A percentile compares a stretch with the other conserved stretches of the same genome.
phyloP scores from a whole-genome alignment of 2,888 invertebrate genomes.

The Aphelenchoides bicaudatus region DNA sequence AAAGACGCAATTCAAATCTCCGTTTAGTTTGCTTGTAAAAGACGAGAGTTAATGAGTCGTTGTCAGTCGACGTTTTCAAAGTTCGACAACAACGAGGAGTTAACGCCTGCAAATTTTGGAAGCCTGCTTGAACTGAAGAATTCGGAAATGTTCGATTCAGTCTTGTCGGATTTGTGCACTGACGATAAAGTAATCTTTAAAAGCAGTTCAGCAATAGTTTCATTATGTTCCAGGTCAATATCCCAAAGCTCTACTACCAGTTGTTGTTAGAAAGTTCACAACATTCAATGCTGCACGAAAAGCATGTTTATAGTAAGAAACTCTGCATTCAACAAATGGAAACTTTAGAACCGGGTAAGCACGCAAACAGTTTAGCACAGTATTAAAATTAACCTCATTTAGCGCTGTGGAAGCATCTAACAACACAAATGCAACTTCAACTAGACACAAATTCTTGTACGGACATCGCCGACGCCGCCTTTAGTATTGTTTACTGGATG shows the following conservation, averaged over 20 bases:
- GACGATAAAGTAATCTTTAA: neutral
- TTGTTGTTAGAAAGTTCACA: neutral
- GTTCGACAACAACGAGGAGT: neutral
- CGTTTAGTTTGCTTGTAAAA: neutral
- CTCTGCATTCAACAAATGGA: neutral
- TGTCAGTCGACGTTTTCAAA: neutral
- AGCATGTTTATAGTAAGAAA: slow-evolving; percentile 6
- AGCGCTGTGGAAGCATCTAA: slow-evolving; percentile 5
- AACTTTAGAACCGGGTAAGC: neutral
- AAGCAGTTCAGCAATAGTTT: neutral
- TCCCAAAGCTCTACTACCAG: neutral
- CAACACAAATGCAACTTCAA: neutral
- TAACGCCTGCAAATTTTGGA: neutral
- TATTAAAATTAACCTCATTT: neutral
- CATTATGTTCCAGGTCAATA: neutral
- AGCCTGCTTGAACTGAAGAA: neutral
- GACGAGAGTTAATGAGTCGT: neutral
- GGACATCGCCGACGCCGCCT: neutral
- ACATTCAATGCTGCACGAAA: slow-evolving; percentile 12
- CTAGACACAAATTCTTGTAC: neutral
- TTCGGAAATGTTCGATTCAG: neutral
- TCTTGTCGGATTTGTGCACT: neutral
- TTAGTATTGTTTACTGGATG: slow-evolving; percentile 3
- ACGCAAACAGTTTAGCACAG: neutral
- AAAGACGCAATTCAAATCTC: neutral